These are phyloP conservation scores for Calonectris borealis DNA, from an alignment of 2,113 vertebrate species.

Conservation along the genomic window DNA sequence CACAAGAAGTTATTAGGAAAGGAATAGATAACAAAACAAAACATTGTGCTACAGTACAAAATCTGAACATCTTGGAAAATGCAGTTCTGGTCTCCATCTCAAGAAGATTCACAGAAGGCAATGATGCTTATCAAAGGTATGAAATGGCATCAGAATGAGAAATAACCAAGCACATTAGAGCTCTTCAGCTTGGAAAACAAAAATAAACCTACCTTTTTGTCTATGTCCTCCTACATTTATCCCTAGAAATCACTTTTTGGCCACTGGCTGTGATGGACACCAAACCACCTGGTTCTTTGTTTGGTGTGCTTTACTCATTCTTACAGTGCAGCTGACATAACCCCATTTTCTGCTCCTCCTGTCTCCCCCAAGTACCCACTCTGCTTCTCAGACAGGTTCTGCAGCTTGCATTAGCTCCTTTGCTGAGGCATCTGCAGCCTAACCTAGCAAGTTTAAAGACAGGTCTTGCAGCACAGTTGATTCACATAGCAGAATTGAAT, in stretches of 20 bases:
- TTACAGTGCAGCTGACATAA: not conserved
- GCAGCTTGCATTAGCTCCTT: not conserved
- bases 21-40: not conserved
- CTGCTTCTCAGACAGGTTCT: not conserved
- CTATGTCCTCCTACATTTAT: not conserved
- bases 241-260: not conserved
- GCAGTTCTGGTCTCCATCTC: not conserved
- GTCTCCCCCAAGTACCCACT: not conserved
- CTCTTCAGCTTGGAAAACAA: not conserved
- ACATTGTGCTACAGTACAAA: not conserved
- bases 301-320: not conserved
- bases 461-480: not conserved
- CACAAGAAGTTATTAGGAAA: not conserved
- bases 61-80: not conserved
- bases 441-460: not conserved
- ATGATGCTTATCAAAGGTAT: not conserved
- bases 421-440: not conserved
- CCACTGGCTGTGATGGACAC: not conserved
- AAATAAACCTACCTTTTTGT: not conserved
- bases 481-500: not conserved
- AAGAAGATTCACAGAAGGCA: not conserved
- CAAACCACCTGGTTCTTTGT: not conserved
- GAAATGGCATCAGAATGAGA: not conserved
- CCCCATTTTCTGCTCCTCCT: not conserved
- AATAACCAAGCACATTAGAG: not conserved